phyloP scores from a whole-genome alignment of 1,140 invertebrate genomes.

The Berghia stephanieae region DNA sequence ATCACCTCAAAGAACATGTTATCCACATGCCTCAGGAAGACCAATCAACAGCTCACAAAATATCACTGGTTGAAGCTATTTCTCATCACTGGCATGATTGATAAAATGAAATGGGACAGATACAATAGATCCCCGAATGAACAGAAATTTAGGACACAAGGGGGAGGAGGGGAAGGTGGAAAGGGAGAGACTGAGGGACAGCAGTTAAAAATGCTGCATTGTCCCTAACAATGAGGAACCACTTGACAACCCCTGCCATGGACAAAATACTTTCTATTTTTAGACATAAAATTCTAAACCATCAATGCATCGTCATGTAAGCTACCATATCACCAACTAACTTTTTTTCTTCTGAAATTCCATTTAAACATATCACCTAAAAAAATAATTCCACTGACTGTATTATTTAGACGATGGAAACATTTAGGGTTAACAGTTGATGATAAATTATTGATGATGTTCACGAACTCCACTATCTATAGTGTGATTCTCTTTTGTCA shows the following conservation, averaged over 20 bases:
- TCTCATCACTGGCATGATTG: slow-evolving; percentile 31
- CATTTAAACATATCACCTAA: not conserved
- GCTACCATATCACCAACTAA: not conserved
- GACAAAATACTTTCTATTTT: no score
- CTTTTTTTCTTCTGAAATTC: not conserved
- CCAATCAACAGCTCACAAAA: slow-evolving; percentile 20
- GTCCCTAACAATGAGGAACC: not conserved
- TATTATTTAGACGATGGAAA: not conserved
- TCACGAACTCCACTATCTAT: no score
- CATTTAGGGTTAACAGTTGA: no score
- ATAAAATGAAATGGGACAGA: no score
- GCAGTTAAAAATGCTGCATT: not conserved
- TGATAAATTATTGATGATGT: no score
- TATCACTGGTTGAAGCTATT: not conserved
- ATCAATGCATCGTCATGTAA: not conserved
- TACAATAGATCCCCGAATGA: no score
- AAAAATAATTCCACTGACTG: no score
- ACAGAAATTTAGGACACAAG: no score
- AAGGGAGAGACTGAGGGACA: not conserved
- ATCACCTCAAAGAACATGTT: no score
- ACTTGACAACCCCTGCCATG: no score
- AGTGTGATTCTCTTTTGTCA: no score
- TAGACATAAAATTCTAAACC: not conserved
- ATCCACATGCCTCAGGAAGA: slow-evolving; percentile 19
- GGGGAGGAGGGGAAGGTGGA: not conserved